phyloP scores from a whole-genome alignment of 1,140 invertebrate species.

The Drosophila micromelanica region DNA sequence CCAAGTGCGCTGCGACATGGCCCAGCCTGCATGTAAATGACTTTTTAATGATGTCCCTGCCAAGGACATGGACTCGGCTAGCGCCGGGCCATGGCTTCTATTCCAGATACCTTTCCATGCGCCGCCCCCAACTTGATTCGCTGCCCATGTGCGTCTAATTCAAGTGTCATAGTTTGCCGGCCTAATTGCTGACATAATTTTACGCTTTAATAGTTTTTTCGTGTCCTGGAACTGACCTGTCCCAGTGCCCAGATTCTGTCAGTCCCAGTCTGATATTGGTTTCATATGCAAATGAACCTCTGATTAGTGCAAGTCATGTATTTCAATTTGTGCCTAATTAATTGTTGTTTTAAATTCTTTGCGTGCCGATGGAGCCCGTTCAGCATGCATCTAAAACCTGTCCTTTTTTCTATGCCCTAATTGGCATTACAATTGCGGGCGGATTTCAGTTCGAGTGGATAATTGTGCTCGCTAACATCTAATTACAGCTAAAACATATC shows the following conservation, averaged over 20 bases:
- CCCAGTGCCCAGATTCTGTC: slow-evolving; percentile 2
- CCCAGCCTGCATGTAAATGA: slow-evolving; percentile 78
- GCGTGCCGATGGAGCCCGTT: slow-evolving; percentile 45
- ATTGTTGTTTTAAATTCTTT: slow-evolving; percentile 74
- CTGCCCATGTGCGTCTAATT: slow-evolving; percentile 25
- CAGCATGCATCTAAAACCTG: slow-evolving; percentile 17
- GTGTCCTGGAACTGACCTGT: slow-evolving; percentile 19
- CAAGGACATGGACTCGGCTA: not conserved
- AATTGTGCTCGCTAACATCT: slow-evolving; percentile 25
- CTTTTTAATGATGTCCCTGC: slow-evolving; percentile 76
- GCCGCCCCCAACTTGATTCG: slow-evolving; percentile 6
- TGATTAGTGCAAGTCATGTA: slow-evolving; percentile 76
- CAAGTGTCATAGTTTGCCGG: slow-evolving; percentile 65
- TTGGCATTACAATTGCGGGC: slow-evolving; percentile 34
- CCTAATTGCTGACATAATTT: slow-evolving; percentile 75
- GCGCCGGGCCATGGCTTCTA: not conserved
- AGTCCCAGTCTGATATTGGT: slow-evolving; percentile 47
- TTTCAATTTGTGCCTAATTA: slow-evolving; percentile 78
- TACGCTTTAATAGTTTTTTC: slow-evolving; percentile 70
- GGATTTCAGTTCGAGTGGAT: slow-evolving; percentile 19
- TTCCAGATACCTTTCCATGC: slow-evolving; percentile 1
- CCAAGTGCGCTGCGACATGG: slow-evolving; percentile 54
- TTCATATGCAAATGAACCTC: slow-evolving; percentile 71
- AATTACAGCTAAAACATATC: slow-evolving; percentile 26
- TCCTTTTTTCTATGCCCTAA: slow-evolving; percentile 15